phyloP scores from a whole-genome alignment of 2,888 invertebrate genomes.

The Zhuqinia jingwanae region DNA sequence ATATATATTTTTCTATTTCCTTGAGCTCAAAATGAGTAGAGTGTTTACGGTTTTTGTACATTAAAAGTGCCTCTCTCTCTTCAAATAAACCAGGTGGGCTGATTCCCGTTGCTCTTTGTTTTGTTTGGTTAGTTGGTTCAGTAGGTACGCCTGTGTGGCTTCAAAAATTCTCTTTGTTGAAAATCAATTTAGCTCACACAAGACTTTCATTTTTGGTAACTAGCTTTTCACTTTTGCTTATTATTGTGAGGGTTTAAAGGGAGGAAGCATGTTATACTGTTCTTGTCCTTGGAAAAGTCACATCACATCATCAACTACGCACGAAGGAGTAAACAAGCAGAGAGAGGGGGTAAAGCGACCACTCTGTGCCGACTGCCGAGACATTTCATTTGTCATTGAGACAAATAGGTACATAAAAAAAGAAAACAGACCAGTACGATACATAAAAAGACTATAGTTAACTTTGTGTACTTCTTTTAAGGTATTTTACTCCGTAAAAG shows the following conservation, averaged over 20 bases:
- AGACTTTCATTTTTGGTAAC: constrained; percentile 7
- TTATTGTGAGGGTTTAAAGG: too few species aligned
- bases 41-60: constrained; percentile 8
- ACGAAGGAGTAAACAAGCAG: background rate
- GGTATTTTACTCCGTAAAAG: too few species aligned
- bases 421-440: background rate
- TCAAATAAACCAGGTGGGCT: constrained; percentile 20
- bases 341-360: background rate
- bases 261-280: too few species aligned
- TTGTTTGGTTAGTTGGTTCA: background rate
- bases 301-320: constrained; percentile 20
- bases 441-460: too few species aligned
- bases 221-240: background rate
- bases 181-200: constrained; percentile 21
- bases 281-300: background rate
- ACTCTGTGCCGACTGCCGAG: background rate
- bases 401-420: background rate
- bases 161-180: constrained; percentile 39
- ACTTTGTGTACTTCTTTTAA: too few species aligned
- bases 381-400: background rate
- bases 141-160: background rate
- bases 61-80: background rate
- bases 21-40: background rate
- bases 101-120: constrained; percentile 14
- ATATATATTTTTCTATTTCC: background rate